Conservation (phyloP, 2,113 vertebrate species). For the Chaetura pelagica region DNA sequence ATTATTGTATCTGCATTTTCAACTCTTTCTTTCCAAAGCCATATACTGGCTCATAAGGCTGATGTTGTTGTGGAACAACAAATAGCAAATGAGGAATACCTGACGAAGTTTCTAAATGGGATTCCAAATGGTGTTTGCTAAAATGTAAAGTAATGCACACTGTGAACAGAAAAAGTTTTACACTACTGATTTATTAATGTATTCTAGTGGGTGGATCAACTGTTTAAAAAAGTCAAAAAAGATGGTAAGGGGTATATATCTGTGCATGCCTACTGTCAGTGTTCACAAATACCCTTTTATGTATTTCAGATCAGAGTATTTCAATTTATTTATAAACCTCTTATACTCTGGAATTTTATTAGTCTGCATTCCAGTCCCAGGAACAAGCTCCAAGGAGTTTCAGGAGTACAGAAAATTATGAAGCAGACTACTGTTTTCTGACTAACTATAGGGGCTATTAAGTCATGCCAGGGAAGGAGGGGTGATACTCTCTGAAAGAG, state of each 20-base stretch:
- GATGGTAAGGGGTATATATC: neutral
- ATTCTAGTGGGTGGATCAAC: neutral
- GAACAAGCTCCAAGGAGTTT: constrained; percentile 18
- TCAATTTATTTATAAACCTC: constrained; percentile 40
- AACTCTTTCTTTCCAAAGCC: neutral
- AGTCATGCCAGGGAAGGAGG: neutral
- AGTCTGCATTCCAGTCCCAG: constrained; percentile 38
- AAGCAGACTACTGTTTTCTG: neutral
- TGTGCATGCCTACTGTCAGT: neutral
- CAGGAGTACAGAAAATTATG: neutral
- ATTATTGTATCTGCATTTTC: neutral
- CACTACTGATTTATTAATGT: neutral
- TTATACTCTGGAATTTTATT: constrained; percentile 24
- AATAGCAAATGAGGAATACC: neutral
- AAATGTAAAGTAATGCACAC: neutral
- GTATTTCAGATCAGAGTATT: constrained; percentile 16
- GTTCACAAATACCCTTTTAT: neutral
- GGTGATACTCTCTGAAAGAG: neutral
- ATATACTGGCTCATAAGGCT: neutral
- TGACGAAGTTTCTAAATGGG: neutral
- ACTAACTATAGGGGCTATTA: neutral
- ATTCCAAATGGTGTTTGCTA: neutral
- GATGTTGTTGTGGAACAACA: neutral
- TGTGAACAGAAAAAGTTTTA: neutral
- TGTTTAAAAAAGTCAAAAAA: neutral